These are phyloP conservation scores for Gavialis gangeticus DNA, from an alignment of 2,113 vertebrate species.

Conservation along the genomic window DNA sequence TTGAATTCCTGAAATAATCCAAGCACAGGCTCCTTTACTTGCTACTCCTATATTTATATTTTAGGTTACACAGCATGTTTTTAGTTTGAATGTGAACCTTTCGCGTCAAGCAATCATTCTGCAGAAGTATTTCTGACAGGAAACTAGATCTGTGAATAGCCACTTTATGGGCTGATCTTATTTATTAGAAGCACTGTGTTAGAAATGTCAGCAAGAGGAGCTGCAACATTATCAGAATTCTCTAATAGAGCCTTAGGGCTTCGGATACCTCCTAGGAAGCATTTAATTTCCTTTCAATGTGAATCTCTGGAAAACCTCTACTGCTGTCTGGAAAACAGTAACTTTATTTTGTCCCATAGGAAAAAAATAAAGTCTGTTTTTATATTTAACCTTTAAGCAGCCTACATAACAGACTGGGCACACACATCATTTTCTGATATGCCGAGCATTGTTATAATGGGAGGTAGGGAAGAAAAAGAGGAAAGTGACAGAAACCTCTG, in stretches of 20 bases:
- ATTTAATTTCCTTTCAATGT: neutral
- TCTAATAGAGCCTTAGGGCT: fast-evolving
- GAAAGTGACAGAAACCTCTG: neutral
- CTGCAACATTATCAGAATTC: neutral
- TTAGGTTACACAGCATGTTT: neutral
- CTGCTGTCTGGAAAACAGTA: neutral
- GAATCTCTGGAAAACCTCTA: neutral
- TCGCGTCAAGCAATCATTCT: neutral
- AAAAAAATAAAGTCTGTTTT: neutral
- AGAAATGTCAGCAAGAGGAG: neutral
- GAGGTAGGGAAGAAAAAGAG: neutral
- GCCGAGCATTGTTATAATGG: neutral
- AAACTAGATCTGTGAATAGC: neutral
- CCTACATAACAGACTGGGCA: neutral
- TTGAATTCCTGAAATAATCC: neutral
- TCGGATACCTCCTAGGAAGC: neutral
- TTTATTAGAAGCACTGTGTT: neutral
- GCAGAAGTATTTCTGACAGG: neutral
- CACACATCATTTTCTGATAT: neutral
- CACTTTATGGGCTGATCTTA: neutral
- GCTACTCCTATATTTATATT: neutral
- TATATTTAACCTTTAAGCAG: neutral
- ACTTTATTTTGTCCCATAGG: neutral
- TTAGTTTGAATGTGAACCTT: slow-evolving; percentile 3
- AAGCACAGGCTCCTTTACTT: neutral